phyloP scores from a whole-genome alignment of 2,113 vertebrate genomes.

The Verasper variegatus region DNA sequence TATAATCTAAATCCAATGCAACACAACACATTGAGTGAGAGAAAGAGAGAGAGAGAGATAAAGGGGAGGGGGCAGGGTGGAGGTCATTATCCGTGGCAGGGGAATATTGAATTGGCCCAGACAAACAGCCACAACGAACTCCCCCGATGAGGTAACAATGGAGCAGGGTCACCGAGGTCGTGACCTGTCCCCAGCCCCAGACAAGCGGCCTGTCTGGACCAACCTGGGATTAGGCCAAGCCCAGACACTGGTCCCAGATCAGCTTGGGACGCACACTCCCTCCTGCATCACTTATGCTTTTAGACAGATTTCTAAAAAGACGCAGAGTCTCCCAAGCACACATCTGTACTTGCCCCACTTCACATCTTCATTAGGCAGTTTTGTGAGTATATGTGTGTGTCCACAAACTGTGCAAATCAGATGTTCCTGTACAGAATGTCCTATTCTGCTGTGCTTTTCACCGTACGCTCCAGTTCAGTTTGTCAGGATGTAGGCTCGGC shows the following conservation, averaged over 20 bases:
- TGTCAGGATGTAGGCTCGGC: constrained; percentile 70
- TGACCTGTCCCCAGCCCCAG: constrained; percentile 75
- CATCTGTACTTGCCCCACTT: constrained; percentile 69
- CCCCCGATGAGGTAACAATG: constrained; percentile 80
- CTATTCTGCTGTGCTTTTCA: constrained; percentile 71
- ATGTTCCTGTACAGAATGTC: constrained; percentile 77
- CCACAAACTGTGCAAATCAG: constrained; percentile 65
- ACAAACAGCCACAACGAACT: constrained; percentile 75
- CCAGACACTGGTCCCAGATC: constrained; percentile 71
- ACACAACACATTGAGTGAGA: constrained; percentile 22
- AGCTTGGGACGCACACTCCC: constrained; percentile 40
- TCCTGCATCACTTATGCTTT: constrained; percentile 43
- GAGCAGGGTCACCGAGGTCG: constrained; percentile 65
- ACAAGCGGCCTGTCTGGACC: constrained; percentile 75
- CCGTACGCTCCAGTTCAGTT: constrained; percentile 77
- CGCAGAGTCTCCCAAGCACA: constrained; percentile 41
- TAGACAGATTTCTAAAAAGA: constrained; percentile 54
- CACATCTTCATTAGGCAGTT: constrained; percentile 69
- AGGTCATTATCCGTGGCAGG: constrained; percentile 72
- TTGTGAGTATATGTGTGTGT: constrained; percentile 47
- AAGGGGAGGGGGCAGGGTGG: constrained; percentile 3
- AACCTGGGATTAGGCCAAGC: constrained; percentile 56
- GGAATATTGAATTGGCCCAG: constrained; percentile 78
- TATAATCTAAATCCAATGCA: constrained; percentile 47
- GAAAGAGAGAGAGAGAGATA: constrained; percentile 19